Evolutionary conservation across 1,140 invertebrate species (phyloP), one percentile per base, ranked within the genome.

Genomic region (Drosophila chauvacae): DNA sequence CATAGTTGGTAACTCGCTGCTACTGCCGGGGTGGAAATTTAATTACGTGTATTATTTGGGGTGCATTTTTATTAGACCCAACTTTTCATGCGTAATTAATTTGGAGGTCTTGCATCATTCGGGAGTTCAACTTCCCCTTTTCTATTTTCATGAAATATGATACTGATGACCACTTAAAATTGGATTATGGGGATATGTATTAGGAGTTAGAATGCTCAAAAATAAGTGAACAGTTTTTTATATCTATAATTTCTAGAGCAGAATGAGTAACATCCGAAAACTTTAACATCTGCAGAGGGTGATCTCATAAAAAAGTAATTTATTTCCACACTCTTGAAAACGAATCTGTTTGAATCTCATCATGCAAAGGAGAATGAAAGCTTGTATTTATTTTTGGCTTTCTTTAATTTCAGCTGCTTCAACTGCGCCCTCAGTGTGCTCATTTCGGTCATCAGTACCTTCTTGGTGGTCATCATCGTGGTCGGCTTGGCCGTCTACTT

Each of bases 391-490:
- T 53, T 14, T 16, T 16, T 4, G 13, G 7, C 3, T 57, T 41
- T 41, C 30, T 26, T 10, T n/a, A 6, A 37, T 80, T 79, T n/a
- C 51, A 91, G 90, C 66, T 91, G 90, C 80, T 90, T 87, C 47
- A 91, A 61, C 48, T 91, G 90, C 42, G 90, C 90, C 33, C 70
- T 91, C 3, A 91, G 80, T 66, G 75, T 91, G 47, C 75, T 91
- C 0, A 44, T 91, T 7, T 91, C 90, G 4, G 70, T 91, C 5
- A 81, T 91, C 42, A 91, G 90, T 28, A 74, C 85, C n/a, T 91
- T 91, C 41, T 44, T 91, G 60, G 86, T 91, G 33, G 59, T 91
- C 7, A 74, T 90, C 30, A 68, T 91, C 26, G 78, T 91, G 51
- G 80, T 81, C 28, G 90, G 82, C 2, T 33, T 91, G 7, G 48